These are phyloP conservation scores for Manduca sexta DNA, from an alignment of 1,140 invertebrate species.

Conservation along the genomic window DNA sequence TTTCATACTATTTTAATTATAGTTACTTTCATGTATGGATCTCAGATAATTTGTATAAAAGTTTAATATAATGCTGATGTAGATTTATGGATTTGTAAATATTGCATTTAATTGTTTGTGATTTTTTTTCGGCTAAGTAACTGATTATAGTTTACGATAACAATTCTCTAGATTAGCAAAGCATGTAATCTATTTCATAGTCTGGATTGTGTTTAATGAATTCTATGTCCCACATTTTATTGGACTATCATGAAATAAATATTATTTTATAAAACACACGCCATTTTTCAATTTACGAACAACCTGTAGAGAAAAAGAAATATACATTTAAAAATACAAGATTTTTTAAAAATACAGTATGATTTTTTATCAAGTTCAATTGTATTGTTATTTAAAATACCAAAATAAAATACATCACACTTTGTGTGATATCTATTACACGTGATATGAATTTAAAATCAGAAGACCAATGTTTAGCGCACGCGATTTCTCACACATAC, in stretches of 20 bases:
- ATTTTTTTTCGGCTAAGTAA: conserved; percentile 42
- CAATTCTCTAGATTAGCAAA: conserved; percentile 36
- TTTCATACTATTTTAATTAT: conserved; percentile 38
- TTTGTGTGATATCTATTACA: too few relatives aligned
- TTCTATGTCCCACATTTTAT: conserved; percentile 34
- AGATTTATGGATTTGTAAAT: conserved; percentile 55
- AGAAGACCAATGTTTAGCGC: too few relatives aligned
- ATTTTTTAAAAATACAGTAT: not conserved
- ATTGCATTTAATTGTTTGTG: conserved; percentile 67
- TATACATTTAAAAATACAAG: too few relatives aligned
- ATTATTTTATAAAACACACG: conserved; percentile 58
- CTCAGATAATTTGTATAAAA: conserved; percentile 47
- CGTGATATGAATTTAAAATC: too few relatives aligned
- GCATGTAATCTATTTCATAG: conserved; percentile 53
- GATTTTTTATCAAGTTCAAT: too few relatives aligned
- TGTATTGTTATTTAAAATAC: too few relatives aligned
- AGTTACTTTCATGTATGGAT: conserved; percentile 41
- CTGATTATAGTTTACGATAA: conserved; percentile 17
- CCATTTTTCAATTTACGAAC: conserved; percentile 9
- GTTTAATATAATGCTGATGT: conserved; percentile 20
- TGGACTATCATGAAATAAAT: conserved; percentile 58
- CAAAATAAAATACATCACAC: too few relatives aligned
- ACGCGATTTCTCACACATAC: too few relatives aligned
- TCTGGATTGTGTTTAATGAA: conserved; percentile 58
- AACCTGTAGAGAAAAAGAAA: too few relatives aligned